phyloP scores from a whole-genome alignment of 35 echinoderm and acorn worm species.

The Apostichopus parvimensis region DNA sequence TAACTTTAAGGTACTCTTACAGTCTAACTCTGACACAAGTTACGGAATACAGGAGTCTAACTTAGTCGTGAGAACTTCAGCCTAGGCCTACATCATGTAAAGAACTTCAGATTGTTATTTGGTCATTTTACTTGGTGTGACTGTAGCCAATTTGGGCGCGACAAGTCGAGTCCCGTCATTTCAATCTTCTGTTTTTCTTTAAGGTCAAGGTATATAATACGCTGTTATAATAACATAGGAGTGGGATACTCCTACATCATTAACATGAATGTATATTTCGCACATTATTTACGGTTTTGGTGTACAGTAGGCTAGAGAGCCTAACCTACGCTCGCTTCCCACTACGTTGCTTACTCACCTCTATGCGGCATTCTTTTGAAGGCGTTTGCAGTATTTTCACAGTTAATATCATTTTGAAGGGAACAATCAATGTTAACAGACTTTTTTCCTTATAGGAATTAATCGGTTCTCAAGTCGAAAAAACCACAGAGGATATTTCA shows the following conservation, averaged over 20 bases:
- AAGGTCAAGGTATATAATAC: not conserved
- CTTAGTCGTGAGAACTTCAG: too few species aligned
- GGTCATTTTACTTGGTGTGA: not conserved
- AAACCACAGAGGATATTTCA: not conserved
- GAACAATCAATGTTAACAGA: not conserved
- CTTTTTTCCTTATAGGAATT: conserved; percentile 5
- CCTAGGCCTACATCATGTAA: too few species aligned
- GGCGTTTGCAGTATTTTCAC: conserved; percentile 61
- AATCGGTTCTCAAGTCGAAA: not conserved
- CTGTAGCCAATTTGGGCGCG: not conserved
- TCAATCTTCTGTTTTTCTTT: not conserved
- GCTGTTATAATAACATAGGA: not conserved
- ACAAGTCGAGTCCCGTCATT: not conserved
- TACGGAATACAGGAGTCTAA: too few species aligned
- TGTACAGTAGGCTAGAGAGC: not conserved
- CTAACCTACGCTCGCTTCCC: not conserved
- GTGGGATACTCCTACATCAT: not conserved
- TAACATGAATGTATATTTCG: not conserved
- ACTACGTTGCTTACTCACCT: conserved; percentile 13
- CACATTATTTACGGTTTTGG: not conserved
- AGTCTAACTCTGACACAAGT: too few species aligned
- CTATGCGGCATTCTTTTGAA: conserved; percentile 63
- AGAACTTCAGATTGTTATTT: not conserved
- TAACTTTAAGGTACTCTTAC: too few species aligned
- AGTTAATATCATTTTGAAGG: conserved; percentile 44